Percentiles rank a stretch among this genome's conserved stretches.
These are phyloP conservation scores for Platichthys stellatus DNA, from an alignment of 2,113 vertebrate species.

Conservation along the genomic window DNA sequence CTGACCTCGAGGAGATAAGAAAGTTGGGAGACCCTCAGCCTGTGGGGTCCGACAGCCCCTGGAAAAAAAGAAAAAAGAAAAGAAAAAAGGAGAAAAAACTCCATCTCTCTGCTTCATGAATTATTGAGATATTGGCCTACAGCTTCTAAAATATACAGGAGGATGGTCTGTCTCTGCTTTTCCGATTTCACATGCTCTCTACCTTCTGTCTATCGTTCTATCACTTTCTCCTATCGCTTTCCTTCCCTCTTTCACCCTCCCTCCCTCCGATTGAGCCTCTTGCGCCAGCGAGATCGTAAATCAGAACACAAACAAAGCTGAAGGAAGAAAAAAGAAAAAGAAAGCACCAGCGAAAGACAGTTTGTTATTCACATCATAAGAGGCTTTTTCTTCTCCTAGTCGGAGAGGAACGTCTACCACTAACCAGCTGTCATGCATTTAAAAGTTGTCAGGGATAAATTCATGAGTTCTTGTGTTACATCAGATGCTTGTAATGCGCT, in stretches of 20 bases:
- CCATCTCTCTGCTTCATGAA: slow-evolving; percentile 87
- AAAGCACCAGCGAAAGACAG: slow-evolving; percentile 51
- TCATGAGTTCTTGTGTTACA: slow-evolving; percentile 69
- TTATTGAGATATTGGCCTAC: slow-evolving; percentile 90
- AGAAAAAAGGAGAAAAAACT: slow-evolving; percentile 50
- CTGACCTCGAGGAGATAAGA: slow-evolving; percentile 74
- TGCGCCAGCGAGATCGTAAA: slow-evolving; percentile 57
- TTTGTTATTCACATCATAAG: slow-evolving; percentile 70
- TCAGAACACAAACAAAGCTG: slow-evolving; percentile 68
- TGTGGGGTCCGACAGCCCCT: slow-evolving; percentile 79
- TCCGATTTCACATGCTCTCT: slow-evolving; percentile 61
- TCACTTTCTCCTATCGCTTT: slow-evolving; percentile 43
- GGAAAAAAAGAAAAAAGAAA: slow-evolving; percentile 55
- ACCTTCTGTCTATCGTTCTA: slow-evolving; percentile 61
- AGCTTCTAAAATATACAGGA: slow-evolving; percentile 85
- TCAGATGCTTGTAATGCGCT: slow-evolving; percentile 71
- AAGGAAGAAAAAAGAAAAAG: not conserved
- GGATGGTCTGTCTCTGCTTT: slow-evolving; percentile 71
- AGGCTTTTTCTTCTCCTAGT: slow-evolving; percentile 52
- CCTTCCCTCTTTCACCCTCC: slow-evolving; percentile 22
- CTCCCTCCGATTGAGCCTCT: slow-evolving; percentile 50
- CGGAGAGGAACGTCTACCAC: slow-evolving; percentile 62
- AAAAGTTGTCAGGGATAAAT: slow-evolving; percentile 72
- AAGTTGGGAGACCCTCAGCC: slow-evolving; percentile 76
- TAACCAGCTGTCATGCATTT: slow-evolving; percentile 78